Percentiles rank a stretch among this genome's conserved stretches.
Evolutionary conservation across 2,888 invertebrate species (phyloP).

Genomic region (Crepidodera aurea): DNA sequence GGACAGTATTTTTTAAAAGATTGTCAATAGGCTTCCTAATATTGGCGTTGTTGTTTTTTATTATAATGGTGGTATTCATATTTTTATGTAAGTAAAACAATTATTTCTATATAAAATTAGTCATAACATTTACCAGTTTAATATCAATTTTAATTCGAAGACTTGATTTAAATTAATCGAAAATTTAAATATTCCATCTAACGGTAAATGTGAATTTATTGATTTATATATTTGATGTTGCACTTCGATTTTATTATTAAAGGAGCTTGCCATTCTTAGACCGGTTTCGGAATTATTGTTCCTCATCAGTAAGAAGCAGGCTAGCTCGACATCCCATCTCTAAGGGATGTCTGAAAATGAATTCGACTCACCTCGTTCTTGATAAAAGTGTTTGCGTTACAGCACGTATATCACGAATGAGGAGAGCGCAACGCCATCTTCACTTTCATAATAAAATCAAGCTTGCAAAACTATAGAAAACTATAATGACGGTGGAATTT

Average conservation of each 20-base stretch:
- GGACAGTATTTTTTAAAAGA: slow-evolving; percentile 68
- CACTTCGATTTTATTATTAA: background rate
- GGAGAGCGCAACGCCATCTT: no score
- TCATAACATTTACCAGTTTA: background rate
- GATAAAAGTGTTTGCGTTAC: no score
- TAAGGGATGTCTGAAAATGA: no score
- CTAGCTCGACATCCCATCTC: no score
- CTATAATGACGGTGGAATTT: no score
- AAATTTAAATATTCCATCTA: background rate
- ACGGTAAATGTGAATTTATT: background rate
- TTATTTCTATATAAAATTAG: background rate
- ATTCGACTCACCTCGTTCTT: no score
- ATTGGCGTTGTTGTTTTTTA: slow-evolving; percentile 60
- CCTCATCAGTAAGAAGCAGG: no score
- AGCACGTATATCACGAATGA: no score
- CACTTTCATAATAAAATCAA: no score
- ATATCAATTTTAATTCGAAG: background rate
- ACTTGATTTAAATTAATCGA: background rate
- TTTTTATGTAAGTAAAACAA: slow-evolving; percentile 47
- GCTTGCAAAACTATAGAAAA: no score
- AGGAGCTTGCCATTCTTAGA: no score
- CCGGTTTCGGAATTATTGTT: no score
- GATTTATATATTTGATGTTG: background rate
- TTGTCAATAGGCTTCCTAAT: slow-evolving; percentile 63
- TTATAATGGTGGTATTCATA: slow-evolving; percentile 44